Evolutionary conservation across 1,140 invertebrate species (phyloP).

Genomic region (Dendrolimus kikuchii): DNA sequence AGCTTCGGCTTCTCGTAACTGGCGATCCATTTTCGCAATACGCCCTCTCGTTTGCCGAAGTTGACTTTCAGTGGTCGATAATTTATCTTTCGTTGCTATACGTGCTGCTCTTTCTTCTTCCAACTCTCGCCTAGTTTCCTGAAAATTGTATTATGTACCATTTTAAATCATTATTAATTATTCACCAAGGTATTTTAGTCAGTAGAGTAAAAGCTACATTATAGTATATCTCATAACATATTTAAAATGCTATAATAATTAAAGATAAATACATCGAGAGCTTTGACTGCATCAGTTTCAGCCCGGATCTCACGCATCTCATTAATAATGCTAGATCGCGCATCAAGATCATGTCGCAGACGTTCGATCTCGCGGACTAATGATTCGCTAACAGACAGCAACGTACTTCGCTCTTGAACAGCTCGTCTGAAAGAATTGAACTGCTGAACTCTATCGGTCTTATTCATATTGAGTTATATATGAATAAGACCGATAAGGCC

Average conservation of each 20-base stretch:
- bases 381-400: constrained; percentile 49
- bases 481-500: too few relatives aligned
- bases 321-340: constrained; percentile 15
- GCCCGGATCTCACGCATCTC: constrained; percentile 24
- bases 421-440: constrained; percentile 26
- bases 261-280: constrained; percentile 27
- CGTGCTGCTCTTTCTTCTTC: constrained; percentile 43
- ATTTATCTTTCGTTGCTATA: constrained; percentile 40
- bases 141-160: not conserved
- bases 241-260: not conserved
- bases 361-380: constrained; percentile 46
- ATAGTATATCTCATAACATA: not conserved
- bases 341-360: constrained; percentile 40
- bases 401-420: constrained; percentile 36
- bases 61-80: constrained; percentile 41
- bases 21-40: constrained; percentile 55
- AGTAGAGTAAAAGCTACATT: too few relatives aligned
- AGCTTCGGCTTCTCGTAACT: constrained; percentile 53
- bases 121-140: constrained; percentile 41
- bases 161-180: too few relatives aligned
- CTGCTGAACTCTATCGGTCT: too few relatives aligned
- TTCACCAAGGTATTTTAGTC: too few relatives aligned
- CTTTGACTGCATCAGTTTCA: constrained; percentile 27
- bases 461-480: too few relatives aligned
- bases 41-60: constrained; percentile 37